A percentile compares a stretch with the other conserved stretches of the same genome.
phyloP scores from a whole-genome alignment of 2,797 vertebrate species.

The Acipenser ruthenus region DNA sequence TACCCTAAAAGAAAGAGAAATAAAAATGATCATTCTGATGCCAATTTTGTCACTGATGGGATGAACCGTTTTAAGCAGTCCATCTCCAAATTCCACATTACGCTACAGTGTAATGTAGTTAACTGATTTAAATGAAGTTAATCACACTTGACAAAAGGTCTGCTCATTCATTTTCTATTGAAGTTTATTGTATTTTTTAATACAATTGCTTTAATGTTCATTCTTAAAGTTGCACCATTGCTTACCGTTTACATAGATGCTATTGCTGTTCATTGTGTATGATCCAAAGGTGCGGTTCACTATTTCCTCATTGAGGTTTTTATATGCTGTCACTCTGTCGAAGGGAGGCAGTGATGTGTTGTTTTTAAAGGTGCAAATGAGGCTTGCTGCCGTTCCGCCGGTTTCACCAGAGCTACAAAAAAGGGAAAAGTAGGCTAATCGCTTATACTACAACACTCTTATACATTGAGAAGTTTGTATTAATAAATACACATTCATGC shows the following conservation, averaged over 20 bases:
- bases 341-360: neutral
- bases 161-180: no score
- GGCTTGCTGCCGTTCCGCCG: neutral
- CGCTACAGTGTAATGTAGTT: no score
- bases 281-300: neutral
- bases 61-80: no score
- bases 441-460: no score
- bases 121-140: no score
- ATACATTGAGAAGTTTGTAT: neutral
- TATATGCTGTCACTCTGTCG: slow-evolving; percentile 3
- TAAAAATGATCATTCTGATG: neutral
- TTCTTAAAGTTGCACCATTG: no score
- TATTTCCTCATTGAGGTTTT: slow-evolving; percentile 1
- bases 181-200: no score
- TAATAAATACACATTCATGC: no score
- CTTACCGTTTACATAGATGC: slow-evolving; percentile 7
- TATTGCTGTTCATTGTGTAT: slow-evolving; percentile 3
- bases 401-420: neutral
- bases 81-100: no score
- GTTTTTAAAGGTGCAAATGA: slow-evolving; percentile 5
- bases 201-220: no score
- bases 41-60: no score
- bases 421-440: neutral
- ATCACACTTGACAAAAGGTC: no score
- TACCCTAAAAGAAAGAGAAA: neutral